These are phyloP conservation scores for Athene cunicularia DNA, from an alignment of 2,113 vertebrate genomes.

Conservation along the genomic window DNA sequence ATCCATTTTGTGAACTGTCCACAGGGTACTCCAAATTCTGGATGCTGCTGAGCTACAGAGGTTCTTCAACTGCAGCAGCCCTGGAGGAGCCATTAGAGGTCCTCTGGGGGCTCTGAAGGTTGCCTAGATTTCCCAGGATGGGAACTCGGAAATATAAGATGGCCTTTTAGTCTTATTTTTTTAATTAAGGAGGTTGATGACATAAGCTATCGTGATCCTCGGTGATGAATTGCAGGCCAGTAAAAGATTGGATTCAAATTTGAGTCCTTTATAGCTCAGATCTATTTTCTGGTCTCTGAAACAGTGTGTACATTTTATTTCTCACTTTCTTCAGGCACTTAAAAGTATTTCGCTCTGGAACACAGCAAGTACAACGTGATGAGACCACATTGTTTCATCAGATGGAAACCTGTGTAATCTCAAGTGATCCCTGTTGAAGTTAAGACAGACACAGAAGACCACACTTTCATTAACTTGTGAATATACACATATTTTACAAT, in stretches of 20 bases:
- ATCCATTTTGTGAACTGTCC: background rate
- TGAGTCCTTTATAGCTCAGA: background rate
- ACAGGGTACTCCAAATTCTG: background rate
- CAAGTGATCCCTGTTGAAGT: background rate
- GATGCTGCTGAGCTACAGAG: background rate
- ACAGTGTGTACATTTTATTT: accelerated
- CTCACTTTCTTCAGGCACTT: background rate
- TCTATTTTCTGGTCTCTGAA: background rate
- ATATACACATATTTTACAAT: conserved; percentile 2
- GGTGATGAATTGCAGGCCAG: background rate
- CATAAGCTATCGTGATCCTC: background rate
- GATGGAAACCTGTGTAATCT: conserved; percentile 9
- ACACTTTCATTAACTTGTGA: conserved; percentile 6
- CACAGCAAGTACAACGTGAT: background rate
- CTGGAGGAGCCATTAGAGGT: background rate
- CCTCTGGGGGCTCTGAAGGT: background rate
- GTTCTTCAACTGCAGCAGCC: background rate
- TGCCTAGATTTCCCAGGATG: background rate
- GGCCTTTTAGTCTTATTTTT: background rate
- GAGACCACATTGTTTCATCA: background rate
- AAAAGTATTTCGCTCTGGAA: background rate
- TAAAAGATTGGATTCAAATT: background rate
- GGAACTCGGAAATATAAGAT: background rate
- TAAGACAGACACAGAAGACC: background rate
- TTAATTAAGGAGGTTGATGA: background rate